Percentiles rank a stretch among this genome's conserved stretches.
Evolutionary conservation across 2,113 vertebrate genomes (phyloP).

Genomic region (Thalassarche chlororhynchos): DNA sequence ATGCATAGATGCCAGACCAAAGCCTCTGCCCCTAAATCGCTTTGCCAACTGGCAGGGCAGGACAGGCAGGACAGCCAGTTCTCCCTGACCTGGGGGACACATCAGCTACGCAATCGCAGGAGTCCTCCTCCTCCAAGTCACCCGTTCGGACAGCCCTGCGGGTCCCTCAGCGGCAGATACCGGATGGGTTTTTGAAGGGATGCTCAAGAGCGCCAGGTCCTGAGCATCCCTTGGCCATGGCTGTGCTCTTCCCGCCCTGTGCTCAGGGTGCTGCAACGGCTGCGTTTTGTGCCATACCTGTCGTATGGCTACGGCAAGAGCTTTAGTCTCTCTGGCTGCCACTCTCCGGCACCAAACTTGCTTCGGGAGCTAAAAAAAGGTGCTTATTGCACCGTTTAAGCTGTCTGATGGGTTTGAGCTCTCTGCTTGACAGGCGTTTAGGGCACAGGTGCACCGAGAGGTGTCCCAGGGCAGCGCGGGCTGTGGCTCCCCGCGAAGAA

Average conservation of each 20-base stretch:
- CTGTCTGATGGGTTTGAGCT: rapidly evolving
- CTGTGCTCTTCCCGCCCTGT: background rate
- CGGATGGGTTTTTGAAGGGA: background rate
- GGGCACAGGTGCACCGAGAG: background rate
- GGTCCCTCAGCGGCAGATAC: rapidly evolving
- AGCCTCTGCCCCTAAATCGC: background rate
- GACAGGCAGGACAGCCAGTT: background rate
- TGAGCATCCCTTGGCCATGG: background rate
- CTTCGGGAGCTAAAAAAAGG: background rate
- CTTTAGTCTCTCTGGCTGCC: background rate
- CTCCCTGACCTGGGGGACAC: background rate
- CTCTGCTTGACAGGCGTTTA: rapidly evolving
- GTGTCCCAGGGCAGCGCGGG: background rate
- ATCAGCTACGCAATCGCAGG: rapidly evolving
- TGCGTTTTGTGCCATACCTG: rapidly evolving
- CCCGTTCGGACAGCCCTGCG: rapidly evolving
- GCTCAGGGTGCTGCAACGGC: rapidly evolving
- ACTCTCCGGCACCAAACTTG: background rate
- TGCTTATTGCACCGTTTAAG: background rate
- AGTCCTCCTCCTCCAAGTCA: rapidly evolving
- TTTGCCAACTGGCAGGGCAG: background rate
- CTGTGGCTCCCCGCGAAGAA: background rate
- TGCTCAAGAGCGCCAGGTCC: background rate
- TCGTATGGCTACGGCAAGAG: rapidly evolving
- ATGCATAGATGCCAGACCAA: background rate